Conservation (phyloP, 2,888 invertebrate species). For the Leptinotarsa tumamoca region DNA sequence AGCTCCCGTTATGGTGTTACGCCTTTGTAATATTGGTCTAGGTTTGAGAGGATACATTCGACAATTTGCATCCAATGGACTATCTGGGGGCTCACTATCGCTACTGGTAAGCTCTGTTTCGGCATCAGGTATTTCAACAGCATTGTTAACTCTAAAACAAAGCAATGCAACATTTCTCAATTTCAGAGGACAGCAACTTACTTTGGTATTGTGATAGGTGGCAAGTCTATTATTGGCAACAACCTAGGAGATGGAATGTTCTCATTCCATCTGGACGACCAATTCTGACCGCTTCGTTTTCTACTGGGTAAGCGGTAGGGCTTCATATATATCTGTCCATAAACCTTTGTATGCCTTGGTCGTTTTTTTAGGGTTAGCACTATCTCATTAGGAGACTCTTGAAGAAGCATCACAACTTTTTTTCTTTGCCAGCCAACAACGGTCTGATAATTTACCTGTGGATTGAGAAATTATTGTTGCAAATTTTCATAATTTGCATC, state of each 20-base stretch:
- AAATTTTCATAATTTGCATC: no score
- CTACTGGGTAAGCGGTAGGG: constrained; percentile 80
- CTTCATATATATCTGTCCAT: constrained; percentile 80
- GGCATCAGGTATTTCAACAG: constrained; percentile 42
- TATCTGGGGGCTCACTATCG: constrained; percentile 71
- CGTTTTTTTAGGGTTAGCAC: constrained; percentile 85
- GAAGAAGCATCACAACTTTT: constrained; percentile 79
- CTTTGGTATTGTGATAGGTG: constrained; percentile 71
- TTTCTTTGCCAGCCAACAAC: constrained; percentile 86
- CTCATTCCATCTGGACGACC: constrained; percentile 74
- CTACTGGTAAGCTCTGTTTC: constrained; percentile 68
- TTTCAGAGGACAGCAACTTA: constrained; percentile 57
- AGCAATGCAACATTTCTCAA: neutral
- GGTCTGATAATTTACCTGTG: constrained; percentile 78
- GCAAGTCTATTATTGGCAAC: constrained; percentile 72
- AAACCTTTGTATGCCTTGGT: constrained; percentile 84
- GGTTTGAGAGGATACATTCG: constrained; percentile 83
- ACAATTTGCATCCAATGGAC: constrained; percentile 65
- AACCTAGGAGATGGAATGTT: constrained; percentile 77
- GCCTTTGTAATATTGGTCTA: constrained; percentile 79
- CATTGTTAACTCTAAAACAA: constrained; percentile 46
- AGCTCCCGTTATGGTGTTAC: constrained; percentile 90
- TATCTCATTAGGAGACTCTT: constrained; percentile 85
- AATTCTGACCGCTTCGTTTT: constrained; percentile 72
- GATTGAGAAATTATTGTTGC: neutral